These are phyloP conservation scores for Drosophila anceps DNA, from an alignment of 2,888 invertebrate genomes.

Conservation along the genomic window DNA sequence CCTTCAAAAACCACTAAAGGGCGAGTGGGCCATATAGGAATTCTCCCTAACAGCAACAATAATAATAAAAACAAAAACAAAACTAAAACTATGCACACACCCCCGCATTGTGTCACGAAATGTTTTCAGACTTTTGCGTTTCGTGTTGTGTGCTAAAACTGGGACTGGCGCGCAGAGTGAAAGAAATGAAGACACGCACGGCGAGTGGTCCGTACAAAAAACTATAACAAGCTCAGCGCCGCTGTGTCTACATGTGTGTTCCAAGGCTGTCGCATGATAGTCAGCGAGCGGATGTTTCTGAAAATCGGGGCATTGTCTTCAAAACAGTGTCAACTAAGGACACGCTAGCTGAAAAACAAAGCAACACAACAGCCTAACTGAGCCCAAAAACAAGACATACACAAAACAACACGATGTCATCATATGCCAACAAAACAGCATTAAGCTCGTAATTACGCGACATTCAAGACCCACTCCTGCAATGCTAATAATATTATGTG, in stretches of 20 bases:
- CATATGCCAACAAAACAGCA: conserved; percentile 22
- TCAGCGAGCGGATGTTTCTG: conserved; percentile 33
- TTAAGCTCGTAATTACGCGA: conserved; percentile 32
- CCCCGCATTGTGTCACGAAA: conserved; percentile 75
- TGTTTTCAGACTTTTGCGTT: conserved; percentile 58
- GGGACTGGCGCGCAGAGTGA: conserved; percentile 20
- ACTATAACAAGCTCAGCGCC: conserved; percentile 53
- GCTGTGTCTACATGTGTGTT: conserved; percentile 28
- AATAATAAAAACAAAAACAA: conserved; percentile 18
- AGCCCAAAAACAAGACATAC: conserved; percentile 13
- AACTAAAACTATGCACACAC: conserved; percentile 30
- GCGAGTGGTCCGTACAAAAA: conserved; percentile 56
- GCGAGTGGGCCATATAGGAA: conserved; percentile 44
- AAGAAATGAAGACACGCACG: conserved; percentile 65
- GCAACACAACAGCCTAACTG: conserved; percentile 12
- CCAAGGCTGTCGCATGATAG: conserved; percentile 53
- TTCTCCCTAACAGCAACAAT: conserved; percentile 27
- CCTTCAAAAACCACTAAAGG: conserved; percentile 74
- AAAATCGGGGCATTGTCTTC: conserved; percentile 69
- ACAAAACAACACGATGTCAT: conserved; percentile 35
- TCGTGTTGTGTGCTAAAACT: conserved; percentile 37
- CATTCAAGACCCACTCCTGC: conserved; percentile 24
- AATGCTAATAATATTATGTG: conserved; percentile 22
- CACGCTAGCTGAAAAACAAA: conserved; percentile 38
- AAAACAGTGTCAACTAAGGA: conserved; percentile 55